phyloP scores from a whole-genome alignment of 2,888 invertebrate genomes.

The Hydraecia micacea region DNA sequence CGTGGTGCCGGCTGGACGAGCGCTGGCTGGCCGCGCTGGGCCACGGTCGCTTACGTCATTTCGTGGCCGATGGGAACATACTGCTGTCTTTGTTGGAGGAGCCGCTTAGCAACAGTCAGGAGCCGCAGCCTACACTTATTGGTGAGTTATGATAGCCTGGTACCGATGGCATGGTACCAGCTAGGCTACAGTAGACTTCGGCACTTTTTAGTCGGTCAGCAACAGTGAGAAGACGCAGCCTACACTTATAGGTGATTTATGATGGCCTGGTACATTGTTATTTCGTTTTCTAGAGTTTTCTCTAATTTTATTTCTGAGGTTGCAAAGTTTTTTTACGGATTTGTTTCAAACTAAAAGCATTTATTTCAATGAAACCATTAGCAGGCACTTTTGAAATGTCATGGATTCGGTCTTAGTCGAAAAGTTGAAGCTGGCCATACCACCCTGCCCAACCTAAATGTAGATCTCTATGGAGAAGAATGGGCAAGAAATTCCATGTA shows the following conservation, averaged over 20 bases:
- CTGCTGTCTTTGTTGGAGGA: slow-evolving; percentile 97
- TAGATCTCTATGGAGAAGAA: background rate
- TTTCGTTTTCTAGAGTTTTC: background rate
- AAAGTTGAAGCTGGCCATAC: background rate
- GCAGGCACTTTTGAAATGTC: background rate
- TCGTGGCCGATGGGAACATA: slow-evolving; percentile 97
- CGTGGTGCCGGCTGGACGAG: slow-evolving; percentile 96
- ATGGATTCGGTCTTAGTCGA: background rate
- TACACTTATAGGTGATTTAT: slow-evolving; percentile 92
- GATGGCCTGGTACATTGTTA: background rate
- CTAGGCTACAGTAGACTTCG: slow-evolving; percentile 88
- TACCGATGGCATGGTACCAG: slow-evolving; percentile 90
- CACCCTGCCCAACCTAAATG: background rate
- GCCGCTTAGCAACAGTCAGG: slow-evolving; percentile 97
- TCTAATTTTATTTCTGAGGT: background rate
- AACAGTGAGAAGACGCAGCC: slow-evolving; percentile 98
- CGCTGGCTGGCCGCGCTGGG: slow-evolving; percentile 93
- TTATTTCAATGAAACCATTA: background rate
- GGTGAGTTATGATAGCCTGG: slow-evolving; percentile 75
- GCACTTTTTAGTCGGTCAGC: slow-evolving; percentile 91
- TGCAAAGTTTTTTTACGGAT: too few relatives aligned
- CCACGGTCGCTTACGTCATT: slow-evolving; percentile 91
- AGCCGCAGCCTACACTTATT: slow-evolving; percentile 97
- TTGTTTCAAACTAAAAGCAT: background rate
- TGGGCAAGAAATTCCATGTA: background rate